These are phyloP conservation scores for Drosophila histrio DNA, from an alignment of 2,888 invertebrate species.

Conservation along the genomic window DNA sequence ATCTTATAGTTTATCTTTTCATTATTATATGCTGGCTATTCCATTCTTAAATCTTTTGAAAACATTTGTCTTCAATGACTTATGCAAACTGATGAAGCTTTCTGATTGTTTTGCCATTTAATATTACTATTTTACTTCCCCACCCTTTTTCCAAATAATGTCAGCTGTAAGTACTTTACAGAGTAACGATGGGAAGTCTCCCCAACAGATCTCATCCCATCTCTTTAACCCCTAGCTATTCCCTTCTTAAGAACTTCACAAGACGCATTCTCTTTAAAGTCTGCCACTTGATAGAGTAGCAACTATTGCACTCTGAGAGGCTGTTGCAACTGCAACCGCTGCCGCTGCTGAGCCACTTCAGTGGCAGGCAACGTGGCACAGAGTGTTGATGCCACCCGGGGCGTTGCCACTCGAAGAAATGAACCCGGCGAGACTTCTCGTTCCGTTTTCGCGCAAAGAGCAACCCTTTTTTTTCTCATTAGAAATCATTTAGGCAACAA, in stretches of 20 bases:
- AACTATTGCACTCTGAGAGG: conserved; percentile 7
- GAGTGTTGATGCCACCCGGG: conserved; percentile 55
- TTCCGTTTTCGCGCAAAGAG: background rate
- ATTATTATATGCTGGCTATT: too few relatives aligned
- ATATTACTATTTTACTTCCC: too few relatives aligned
- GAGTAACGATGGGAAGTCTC: background rate
- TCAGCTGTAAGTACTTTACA: background rate
- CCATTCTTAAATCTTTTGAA: too few relatives aligned
- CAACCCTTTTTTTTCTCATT: conserved; percentile 61
- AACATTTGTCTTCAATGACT: too few relatives aligned
- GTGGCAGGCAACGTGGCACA: conserved; percentile 35
- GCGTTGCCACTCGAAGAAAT: conserved; percentile 57
- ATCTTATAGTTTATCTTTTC: background rate
- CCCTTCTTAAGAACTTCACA: background rate
- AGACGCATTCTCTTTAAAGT: background rate
- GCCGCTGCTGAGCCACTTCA: conserved; percentile 39
- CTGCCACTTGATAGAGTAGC: background rate
- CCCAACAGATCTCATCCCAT: background rate
- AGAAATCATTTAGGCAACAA: conserved; percentile 76
- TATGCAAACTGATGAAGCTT: too few relatives aligned
- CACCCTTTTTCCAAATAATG: background rate
- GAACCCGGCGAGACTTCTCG: background rate
- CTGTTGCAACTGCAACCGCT: conserved; percentile 1
- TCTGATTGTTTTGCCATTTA: too few relatives aligned
- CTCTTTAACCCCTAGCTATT: background rate